A percentile compares a stretch with the other conserved stretches of the same genome.
phyloP scores from a whole-genome alignment of 1,140 invertebrate genomes.

The Dinothrombium tinctorium region DNA sequence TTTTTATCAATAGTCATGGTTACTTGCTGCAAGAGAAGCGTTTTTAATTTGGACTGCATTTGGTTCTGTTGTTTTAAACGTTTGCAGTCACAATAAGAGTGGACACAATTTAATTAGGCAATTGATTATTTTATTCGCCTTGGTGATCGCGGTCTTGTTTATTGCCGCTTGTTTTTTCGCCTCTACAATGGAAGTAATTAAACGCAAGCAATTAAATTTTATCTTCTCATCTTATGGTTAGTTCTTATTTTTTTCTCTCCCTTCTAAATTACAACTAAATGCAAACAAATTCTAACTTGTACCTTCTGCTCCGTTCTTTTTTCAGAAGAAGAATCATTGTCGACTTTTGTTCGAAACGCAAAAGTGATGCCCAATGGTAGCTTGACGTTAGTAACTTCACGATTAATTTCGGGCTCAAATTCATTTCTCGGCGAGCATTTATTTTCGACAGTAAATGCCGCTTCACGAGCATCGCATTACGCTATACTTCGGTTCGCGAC shows the following conservation, averaged over 20 bases:
- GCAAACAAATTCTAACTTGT: too few species aligned
- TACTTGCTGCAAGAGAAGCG: slow-evolving; percentile 57
- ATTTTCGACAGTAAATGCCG: slow-evolving; percentile 3
- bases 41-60: slow-evolving; percentile 70
- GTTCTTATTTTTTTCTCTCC: slow-evolving; percentile 11
- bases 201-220: slow-evolving; percentile 32
- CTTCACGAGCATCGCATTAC: slow-evolving; percentile 17
- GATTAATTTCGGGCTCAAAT: slow-evolving; percentile 11
- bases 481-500: slow-evolving; percentile 51
- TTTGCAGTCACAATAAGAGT: slow-evolving; percentile 38
- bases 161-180: slow-evolving; percentile 44
- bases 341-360: too few species aligned
- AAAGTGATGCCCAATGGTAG: too few species aligned
- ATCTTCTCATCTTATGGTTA: slow-evolving; percentile 61
- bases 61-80: slow-evolving; percentile 58
- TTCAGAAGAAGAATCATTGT: too few species aligned
- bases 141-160: slow-evolving; percentile 34
- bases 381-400: too few species aligned
- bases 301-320: too few species aligned
- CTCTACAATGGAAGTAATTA: slow-evolving; percentile 40
- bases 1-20: slow-evolving; percentile 68
- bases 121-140: neutral
- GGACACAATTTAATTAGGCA: slow-evolving; percentile 25
- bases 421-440: slow-evolving; percentile 12
- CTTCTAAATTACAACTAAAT: neutral